These are phyloP conservation scores for Malurus leucopterus DNA, from an alignment of 2,797 vertebrate genomes.

Conservation along the genomic window DNA sequence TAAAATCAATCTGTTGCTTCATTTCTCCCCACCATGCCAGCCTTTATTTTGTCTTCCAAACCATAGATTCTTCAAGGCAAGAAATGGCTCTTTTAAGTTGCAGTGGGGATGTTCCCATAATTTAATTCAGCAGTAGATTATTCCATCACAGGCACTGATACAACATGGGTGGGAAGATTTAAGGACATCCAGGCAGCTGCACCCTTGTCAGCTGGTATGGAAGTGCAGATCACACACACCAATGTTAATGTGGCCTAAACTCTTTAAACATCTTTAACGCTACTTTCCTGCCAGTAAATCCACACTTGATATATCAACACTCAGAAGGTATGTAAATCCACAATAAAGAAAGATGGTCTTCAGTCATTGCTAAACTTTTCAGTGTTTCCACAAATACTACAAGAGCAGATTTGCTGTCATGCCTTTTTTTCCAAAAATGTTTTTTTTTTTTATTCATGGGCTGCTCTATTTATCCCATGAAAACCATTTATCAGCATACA, in stretches of 20 bases:
- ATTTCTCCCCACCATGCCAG: not conserved
- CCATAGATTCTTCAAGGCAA: not conserved
- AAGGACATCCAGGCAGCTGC: not conserved
- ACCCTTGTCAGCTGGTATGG: not conserved
- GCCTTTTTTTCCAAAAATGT: not conserved
- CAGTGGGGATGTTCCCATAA: not conserved
- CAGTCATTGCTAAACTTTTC: not conserved
- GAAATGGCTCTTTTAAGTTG: not conserved
- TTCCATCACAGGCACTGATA: not conserved
- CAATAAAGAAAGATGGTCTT: not conserved
- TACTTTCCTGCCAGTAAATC: not conserved
- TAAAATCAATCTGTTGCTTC: not conserved
- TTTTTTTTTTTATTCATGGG: not conserved
- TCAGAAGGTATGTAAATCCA: not conserved
- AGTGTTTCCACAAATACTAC: not conserved
- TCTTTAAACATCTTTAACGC: not conserved
- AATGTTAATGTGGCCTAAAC: not conserved
- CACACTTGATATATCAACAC: not conserved
- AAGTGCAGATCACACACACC: not conserved
- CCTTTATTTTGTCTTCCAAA: not conserved
- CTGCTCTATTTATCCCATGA: not conserved
- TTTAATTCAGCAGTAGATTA: not conserved
- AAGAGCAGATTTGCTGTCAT: not conserved
- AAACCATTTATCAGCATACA: not conserved
- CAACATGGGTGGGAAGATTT: not conserved